These are phyloP conservation scores for Trichoplax adhaerens DNA, from an alignment of 37 sponge, comb jelly and placozoan species.

Conservation along the genomic window DNA sequence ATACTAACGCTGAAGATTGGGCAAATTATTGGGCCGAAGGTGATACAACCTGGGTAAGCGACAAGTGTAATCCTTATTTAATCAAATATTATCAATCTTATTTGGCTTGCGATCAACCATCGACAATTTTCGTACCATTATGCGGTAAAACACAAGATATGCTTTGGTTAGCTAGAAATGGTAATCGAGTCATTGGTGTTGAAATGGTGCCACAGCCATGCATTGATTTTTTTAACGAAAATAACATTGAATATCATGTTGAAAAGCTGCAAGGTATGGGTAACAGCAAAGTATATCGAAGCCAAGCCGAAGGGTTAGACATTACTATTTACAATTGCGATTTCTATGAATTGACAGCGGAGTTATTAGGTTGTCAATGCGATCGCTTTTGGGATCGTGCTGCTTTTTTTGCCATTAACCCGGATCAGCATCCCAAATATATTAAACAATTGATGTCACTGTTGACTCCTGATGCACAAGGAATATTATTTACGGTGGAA, in stretches of 20 bases:
- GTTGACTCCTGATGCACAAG: too few species aligned
- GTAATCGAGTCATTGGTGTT: constrained; percentile 31
- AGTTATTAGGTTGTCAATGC: constrained; percentile 15
- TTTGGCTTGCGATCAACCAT: too few species aligned
- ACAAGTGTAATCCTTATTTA: too few species aligned
- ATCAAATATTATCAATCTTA: too few species aligned
- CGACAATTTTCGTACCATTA: constrained; percentile 28
- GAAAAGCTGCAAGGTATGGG: neutral
- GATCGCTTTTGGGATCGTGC: constrained; percentile 46
- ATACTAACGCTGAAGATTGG: too few species aligned
- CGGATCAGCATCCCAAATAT: neutral
- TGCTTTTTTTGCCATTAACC: constrained; percentile 26
- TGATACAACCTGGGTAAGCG: too few species aligned
- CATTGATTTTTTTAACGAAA: constrained; percentile 22
- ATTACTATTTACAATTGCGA: constrained; percentile 24
- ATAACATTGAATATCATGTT: constrained; percentile 14
- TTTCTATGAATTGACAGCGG: constrained; percentile 17
- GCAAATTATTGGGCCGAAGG: too few species aligned
- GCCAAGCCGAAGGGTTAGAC: constrained; percentile 2
- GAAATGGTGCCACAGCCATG: constrained; percentile 31
- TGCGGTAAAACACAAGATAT: constrained; percentile 47
- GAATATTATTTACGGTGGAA: too few species aligned
- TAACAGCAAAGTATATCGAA: neutral
- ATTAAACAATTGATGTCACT: too few species aligned
- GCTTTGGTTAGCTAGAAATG: constrained; percentile 20